Percentiles rank a stretch among this genome's conserved stretches.
Conservation (phyloP, 2,113 vertebrate species). For the Grammomys surdaster region DNA sequence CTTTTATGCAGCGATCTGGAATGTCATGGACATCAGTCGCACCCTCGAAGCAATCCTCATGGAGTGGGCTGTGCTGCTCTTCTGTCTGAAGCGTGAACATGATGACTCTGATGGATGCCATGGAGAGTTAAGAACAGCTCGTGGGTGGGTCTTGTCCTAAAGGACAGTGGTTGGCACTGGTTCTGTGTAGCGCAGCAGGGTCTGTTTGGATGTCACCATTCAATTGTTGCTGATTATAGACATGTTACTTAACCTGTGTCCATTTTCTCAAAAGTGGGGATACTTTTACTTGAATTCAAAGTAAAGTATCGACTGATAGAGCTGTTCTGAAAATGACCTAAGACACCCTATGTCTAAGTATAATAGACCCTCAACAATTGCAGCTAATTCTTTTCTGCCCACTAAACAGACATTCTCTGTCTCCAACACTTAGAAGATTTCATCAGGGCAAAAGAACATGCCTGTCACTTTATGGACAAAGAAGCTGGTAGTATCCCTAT, state of each 20-base stretch:
- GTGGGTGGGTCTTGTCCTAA: background rate
- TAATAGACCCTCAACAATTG: background rate
- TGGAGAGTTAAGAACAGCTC: background rate
- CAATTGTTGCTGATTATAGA: background rate
- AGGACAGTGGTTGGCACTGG: background rate
- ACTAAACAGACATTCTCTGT: background rate
- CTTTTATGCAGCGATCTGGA: background rate
- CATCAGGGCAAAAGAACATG: background rate
- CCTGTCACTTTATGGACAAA: background rate
- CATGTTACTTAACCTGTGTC: conserved; percentile 1
- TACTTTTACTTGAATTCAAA: background rate
- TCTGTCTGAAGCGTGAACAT: background rate
- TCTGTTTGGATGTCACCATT: background rate
- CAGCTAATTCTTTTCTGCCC: background rate
- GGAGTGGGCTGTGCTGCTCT: background rate
- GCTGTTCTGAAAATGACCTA: background rate
- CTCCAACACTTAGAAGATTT: conserved; percentile 18
- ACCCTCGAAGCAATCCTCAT: background rate
- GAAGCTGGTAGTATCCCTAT: background rate
- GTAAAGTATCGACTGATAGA: background rate
- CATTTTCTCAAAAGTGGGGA: background rate
- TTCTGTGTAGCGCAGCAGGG: background rate
- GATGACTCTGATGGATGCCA: background rate
- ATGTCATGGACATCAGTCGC: background rate
- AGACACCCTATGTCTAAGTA: background rate